phyloP scores from a whole-genome alignment of 1,140 invertebrate species.

The Pseudomyrmex cubaensis region DNA sequence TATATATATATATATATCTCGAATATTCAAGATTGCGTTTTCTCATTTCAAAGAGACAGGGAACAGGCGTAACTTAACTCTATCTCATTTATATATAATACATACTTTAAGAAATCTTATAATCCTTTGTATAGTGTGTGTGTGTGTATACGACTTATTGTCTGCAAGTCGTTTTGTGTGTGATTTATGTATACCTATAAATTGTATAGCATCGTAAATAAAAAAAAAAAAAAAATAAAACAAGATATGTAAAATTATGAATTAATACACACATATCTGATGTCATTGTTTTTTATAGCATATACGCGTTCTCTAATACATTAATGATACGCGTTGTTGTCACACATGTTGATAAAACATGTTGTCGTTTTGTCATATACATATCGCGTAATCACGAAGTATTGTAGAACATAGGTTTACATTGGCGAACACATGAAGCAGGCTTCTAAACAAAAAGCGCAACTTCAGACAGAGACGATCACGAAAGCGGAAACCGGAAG shows the following conservation, averaged over 20 bases:
- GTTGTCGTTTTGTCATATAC: conserved; percentile 5
- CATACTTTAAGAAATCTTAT: too few species aligned
- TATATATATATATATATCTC: too few species aligned
- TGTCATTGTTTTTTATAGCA: not conserved
- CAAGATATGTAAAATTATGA: conserved; percentile 15
- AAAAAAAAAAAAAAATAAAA: not conserved
- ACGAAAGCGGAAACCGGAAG: conserved; percentile 61
- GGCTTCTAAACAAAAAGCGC: conserved; percentile 36
- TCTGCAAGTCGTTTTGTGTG: not conserved
- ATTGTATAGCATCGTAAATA: too few species aligned
- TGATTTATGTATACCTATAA: not conserved
- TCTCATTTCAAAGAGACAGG: not conserved
- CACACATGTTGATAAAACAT: not conserved
- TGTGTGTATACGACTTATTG: not conserved
- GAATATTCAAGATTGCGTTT: not conserved
- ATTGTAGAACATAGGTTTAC: conserved; percentile 3
- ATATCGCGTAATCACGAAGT: too few species aligned
- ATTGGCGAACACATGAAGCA: conserved; percentile 50
- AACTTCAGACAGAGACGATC: conserved; percentile 53
- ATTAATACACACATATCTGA: conserved; percentile 8
- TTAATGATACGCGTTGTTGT: not conserved
- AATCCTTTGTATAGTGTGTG: too few species aligned
- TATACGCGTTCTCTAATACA: not conserved
- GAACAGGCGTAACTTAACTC: too few species aligned
- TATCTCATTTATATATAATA: too few species aligned